Evolutionary conservation across 2,113 vertebrate genomes (phyloP).

Genomic region (Arizona elegans): DNA sequence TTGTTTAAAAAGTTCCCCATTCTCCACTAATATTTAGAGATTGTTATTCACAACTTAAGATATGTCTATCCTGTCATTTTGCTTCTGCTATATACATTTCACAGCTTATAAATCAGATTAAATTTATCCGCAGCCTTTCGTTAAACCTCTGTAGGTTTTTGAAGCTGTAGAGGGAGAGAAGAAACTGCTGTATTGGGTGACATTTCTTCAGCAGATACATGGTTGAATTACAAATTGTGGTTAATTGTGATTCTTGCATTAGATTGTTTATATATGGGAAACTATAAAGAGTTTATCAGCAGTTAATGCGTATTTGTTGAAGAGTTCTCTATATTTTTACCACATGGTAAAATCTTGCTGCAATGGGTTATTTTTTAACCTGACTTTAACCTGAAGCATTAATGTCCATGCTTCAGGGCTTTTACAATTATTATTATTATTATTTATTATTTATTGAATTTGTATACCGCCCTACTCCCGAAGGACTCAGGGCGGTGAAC

Average conservation of each 20-base stretch:
- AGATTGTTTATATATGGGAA: not conserved
- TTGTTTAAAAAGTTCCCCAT: not conserved
- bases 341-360: not conserved
- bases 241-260: not conserved
- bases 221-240: not conserved
- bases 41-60: not conserved
- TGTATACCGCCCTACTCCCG: too few relatives aligned
- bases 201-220: not conserved
- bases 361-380: not conserved
- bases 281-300: not conserved
- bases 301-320: not conserved
- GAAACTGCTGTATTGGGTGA: not conserved
- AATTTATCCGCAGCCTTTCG: not conserved
- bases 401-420: not conserved
- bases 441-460: too few relatives aligned
- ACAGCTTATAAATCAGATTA: not conserved
- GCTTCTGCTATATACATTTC: not conserved
- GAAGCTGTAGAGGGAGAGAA: not conserved
- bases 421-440: too few relatives aligned
- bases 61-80: not conserved
- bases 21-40: not conserved
- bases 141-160: conserved; percentile 13
- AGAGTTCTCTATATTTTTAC: not conserved
- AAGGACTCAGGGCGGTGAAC: too few relatives aligned
- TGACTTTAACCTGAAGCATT: not conserved